phyloP scores from a whole-genome alignment of 2,113 vertebrate genomes.

The Picathartes gymnocephalus region DNA sequence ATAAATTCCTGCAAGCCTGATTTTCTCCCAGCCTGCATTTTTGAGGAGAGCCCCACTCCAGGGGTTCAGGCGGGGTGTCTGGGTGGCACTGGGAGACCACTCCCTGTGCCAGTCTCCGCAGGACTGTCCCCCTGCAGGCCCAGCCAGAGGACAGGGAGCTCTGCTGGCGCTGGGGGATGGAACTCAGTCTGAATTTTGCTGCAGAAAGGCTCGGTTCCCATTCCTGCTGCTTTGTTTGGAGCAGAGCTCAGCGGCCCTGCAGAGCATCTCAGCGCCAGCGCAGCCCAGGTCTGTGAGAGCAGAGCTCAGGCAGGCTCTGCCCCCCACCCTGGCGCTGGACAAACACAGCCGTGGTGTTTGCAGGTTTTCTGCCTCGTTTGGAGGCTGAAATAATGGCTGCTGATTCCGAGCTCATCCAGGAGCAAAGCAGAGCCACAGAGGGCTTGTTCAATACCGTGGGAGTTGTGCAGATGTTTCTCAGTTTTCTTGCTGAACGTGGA shows the following conservation, averaged over 20 bases:
- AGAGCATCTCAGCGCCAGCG: neutral
- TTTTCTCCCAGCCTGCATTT: accelerated
- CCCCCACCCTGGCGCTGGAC: neutral
- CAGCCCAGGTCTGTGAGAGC: neutral
- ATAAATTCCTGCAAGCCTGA: neutral
- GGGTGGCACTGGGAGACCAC: too few relatives aligned
- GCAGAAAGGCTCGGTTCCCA: neutral
- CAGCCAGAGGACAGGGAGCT: neutral
- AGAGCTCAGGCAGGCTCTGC: neutral
- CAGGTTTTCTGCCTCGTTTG: neutral
- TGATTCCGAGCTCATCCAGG: slow-evolving; percentile 23
- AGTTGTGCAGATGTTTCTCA: slow-evolving; percentile 26
- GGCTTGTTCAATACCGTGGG: neutral
- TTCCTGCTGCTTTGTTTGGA: neutral
- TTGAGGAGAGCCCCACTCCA: neutral
- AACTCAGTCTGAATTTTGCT: neutral
- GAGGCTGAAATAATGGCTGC: slow-evolving; percentile 26
- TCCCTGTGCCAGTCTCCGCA: neutral
- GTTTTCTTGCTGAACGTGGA: neutral
- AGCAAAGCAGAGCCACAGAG: neutral
- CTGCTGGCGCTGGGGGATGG: neutral
- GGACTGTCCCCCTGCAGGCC: neutral
- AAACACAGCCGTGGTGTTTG: slow-evolving; percentile 23
- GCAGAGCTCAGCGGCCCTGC: neutral
- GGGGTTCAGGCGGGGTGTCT: neutral